phyloP scores from a whole-genome alignment of 2,888 invertebrate species.

The Zygogramma bicolorata region DNA sequence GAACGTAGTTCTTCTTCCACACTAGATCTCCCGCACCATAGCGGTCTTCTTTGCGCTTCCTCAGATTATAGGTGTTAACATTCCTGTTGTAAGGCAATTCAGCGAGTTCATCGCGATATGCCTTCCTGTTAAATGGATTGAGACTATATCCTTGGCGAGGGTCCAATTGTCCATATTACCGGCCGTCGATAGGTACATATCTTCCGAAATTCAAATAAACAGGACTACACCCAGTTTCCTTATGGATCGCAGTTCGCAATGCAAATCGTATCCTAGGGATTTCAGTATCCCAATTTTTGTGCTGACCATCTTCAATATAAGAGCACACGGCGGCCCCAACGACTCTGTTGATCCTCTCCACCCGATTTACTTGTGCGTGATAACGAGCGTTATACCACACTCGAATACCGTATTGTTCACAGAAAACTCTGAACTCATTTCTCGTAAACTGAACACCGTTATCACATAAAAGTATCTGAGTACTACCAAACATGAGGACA shows the following conservation, averaged over 20 bases:
- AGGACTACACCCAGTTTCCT: background rate
- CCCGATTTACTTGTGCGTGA: too few species aligned
- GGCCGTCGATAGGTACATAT: background rate
- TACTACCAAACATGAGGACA: too few species aligned
- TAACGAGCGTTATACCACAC: too few species aligned
- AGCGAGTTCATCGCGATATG: background rate
- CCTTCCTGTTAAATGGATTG: background rate
- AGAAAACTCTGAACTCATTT: too few species aligned
- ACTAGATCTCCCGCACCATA: background rate
- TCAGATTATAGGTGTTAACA: background rate
- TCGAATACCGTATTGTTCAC: too few species aligned
- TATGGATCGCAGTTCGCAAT: background rate
- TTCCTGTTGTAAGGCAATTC: background rate
- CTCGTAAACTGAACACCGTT: too few species aligned
- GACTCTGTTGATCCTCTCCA: too few species aligned
- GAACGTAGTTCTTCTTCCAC: background rate
- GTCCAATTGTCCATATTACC: background rate
- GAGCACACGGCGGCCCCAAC: too few species aligned
- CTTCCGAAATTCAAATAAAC: background rate
- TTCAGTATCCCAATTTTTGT: background rate
- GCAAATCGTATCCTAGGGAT: background rate
- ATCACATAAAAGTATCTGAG: too few species aligned
- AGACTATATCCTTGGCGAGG: background rate
- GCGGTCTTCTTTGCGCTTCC: background rate
- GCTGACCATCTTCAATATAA: background rate